Base-by-base conservation (phyloP, 2,113 vertebrate genomes). In the Jaculus jaculus region DNA sequence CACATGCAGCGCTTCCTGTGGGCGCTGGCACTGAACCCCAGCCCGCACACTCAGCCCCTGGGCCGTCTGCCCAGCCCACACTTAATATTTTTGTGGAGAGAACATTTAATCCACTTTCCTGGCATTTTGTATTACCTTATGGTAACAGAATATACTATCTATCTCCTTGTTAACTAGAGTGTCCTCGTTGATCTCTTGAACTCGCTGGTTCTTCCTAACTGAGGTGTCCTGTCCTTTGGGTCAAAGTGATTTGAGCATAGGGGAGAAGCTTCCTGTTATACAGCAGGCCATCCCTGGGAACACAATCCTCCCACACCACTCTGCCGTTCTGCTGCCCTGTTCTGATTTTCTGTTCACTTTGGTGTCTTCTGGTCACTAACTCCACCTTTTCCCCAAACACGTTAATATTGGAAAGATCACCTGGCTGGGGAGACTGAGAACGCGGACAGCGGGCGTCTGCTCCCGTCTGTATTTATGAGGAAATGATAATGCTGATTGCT, bases 231-330 rank as follows among this genome's bases (percentile, higher is more conserved):
- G 30, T 72, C 34, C 66, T 26, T 30, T n/a, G 26, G 54, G 66
- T 81, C 51, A 61, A 5, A 60, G 42, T 34, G 30, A 54, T 61
- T 28, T 73, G 51, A 28, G n/a, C 7, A 8, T 4, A 30, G 18
- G 61, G 65, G 34, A 54, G 54, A 60, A 26, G 51, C 7, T 71
- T 11, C 26, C 13, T 83, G 58, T 9, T 20, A 5, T 4, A 7
- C 1, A 1, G 68, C 51, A 37, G 39, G 37, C 7, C 42, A 16
- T 30, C 60, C 72, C 74, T 47, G 0, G 11, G 32, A 32, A 20
- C 3, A 28, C 30, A 23, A 24, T 60, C 24, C 16, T 81, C 20
- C 32, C 63, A 60, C 54, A 7, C 54, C 54, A 16, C 13, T 54
- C 54, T 20, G 34, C 20, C 23, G 13, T 61, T 42, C 74, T 74